These are phyloP conservation scores for Zapornia atra DNA, from an alignment of 2,113 vertebrate species.

Conservation along the genomic window DNA sequence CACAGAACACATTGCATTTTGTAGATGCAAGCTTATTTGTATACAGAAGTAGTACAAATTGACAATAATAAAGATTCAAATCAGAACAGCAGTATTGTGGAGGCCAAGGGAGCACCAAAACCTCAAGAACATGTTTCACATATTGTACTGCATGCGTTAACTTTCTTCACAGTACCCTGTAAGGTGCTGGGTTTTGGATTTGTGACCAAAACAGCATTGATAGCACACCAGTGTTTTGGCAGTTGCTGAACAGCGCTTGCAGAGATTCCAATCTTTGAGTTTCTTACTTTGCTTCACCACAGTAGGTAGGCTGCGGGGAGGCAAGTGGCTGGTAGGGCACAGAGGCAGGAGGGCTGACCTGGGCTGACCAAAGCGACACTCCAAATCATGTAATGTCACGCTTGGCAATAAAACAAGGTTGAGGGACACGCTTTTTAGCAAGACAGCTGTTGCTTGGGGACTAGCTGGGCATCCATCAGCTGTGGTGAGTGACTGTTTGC, in stretches of 20 bases:
- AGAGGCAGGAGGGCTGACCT: neutral
- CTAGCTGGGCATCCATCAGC: neutral
- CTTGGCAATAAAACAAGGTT: neutral
- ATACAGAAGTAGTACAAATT: neutral
- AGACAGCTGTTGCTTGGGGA: neutral
- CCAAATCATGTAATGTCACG: rapidly evolving
- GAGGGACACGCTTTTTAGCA: neutral
- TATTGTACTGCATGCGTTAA: neutral
- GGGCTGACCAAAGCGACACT: neutral
- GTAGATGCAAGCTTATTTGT: rapidly evolving
- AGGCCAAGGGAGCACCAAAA: neutral
- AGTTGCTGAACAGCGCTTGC: neutral
- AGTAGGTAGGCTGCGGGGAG: neutral
- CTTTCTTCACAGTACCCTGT: neutral
- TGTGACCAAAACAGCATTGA: neutral
- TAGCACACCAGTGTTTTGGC: neutral
- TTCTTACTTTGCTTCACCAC: neutral
- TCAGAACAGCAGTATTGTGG: neutral
- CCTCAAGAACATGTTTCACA: neutral
- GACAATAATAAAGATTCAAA: neutral
- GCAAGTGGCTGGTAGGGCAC: neutral
- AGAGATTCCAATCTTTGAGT: neutral
- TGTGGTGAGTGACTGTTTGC: neutral
- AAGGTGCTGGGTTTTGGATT: neutral
- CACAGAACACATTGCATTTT: neutral